phyloP scores from a whole-genome alignment of 2,888 invertebrate genomes.

The Bembecia ichneumoniformis region DNA sequence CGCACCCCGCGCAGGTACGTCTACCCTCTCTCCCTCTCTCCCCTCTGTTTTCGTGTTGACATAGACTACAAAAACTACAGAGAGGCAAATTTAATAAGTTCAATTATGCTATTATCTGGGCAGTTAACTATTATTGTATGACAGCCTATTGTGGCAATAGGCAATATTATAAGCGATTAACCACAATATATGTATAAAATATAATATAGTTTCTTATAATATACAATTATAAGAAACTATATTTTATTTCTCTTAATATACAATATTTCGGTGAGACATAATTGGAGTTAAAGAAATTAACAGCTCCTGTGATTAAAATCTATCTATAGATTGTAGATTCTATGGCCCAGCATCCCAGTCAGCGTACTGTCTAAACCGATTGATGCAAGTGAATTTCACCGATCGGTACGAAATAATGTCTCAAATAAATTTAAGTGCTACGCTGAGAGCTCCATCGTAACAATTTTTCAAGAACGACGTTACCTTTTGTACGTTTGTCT shows the following conservation, averaged over 20 bases:
- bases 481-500: too few species aligned
- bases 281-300: too few species aligned
- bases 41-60: conserved; percentile 25
- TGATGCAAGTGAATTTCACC: conserved; percentile 40
- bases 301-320: not conserved
- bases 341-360: conserved; percentile 33
- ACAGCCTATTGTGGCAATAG: too few species aligned
- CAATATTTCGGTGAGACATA: too few species aligned
- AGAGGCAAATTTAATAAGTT: not conserved
- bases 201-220: too few species aligned
- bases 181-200: too few species aligned
- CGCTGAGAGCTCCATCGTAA: not conserved
- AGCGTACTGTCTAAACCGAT: conserved; percentile 46
- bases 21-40: conserved; percentile 23
- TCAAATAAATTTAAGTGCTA: conserved; percentile 1
- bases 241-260: too few species aligned
- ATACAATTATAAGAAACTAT: too few species aligned
- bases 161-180: too few species aligned
- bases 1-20: conserved; percentile 53
- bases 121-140: too few species aligned
- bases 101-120: too few species aligned
- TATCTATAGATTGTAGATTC: conserved; percentile 13
- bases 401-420: not conserved
- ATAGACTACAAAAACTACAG: conserved; percentile 27
- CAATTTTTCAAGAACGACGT: not conserved